Evolutionary conservation across 2,113 vertebrate genomes (phyloP).

Genomic region (Thymallus thymallus): DNA sequence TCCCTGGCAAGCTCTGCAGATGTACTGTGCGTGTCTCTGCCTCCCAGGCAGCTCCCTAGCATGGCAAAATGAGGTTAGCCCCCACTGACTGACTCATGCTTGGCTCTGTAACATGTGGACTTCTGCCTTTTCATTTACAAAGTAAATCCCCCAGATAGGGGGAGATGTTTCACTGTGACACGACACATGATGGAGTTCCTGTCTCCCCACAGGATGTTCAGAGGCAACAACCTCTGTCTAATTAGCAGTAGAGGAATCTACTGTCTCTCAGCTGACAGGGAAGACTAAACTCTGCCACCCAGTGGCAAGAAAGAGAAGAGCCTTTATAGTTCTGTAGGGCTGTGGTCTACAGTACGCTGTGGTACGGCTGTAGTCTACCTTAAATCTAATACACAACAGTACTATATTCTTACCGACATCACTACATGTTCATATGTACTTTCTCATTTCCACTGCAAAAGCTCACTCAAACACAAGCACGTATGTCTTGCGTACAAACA

Average conservation of each 20-base stretch:
- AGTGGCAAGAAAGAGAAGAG: conserved; percentile 20
- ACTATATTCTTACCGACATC: no score
- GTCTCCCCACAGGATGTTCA: conserved; percentile 22
- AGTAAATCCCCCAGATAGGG: neutral
- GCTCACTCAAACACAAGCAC: neutral
- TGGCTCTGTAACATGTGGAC: neutral
- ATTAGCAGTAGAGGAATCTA: conserved; percentile 47
- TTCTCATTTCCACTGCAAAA: neutral
- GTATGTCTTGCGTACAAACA: no score
- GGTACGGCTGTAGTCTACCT: no score
- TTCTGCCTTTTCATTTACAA: neutral
- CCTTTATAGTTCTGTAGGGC: no score
- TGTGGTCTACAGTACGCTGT: no score
- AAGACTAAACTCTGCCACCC: conserved; percentile 31
- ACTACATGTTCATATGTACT: neutral
- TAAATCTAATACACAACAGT: no score
- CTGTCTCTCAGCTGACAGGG: conserved; percentile 31
- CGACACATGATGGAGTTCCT: no score
- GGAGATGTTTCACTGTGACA: conserved; percentile 17
- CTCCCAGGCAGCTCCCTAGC: neutral
- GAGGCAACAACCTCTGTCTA: conserved; percentile 25
- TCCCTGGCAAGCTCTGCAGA: no score
- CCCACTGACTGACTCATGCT: neutral
- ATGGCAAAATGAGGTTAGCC: neutral
- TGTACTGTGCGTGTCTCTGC: no score